A percentile compares a stretch with the other conserved stretches of the same genome.
These are phyloP conservation scores for Albula goreensis DNA, from an alignment of 2,113 vertebrate genomes.

Conservation along the genomic window DNA sequence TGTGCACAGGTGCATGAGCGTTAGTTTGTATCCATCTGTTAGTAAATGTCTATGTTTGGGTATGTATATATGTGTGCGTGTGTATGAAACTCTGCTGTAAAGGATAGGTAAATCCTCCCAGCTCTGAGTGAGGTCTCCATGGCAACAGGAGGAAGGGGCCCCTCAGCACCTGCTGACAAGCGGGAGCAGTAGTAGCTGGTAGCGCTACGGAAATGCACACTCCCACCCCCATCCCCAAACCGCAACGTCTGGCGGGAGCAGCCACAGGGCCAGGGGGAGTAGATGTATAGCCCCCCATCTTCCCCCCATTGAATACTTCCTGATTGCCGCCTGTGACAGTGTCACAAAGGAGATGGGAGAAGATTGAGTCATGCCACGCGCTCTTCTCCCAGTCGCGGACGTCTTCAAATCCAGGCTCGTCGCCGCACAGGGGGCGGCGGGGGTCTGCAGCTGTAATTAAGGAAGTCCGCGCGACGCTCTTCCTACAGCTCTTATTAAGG, in stretches of 20 bases:
- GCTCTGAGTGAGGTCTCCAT: not conserved
- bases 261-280: not conserved
- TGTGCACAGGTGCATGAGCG: not conserved
- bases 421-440: too few species aligned
- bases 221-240: not conserved
- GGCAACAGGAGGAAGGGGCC: constrained; percentile 11
- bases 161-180: not conserved
- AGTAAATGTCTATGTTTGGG: constrained; percentile 4
- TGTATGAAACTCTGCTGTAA: not conserved
- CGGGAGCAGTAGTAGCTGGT: not conserved
- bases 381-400: not conserved
- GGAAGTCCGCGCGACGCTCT: not conserved
- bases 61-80: not conserved
- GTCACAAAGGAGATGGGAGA: not conserved
- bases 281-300: not conserved
- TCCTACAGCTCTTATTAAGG: too few species aligned
- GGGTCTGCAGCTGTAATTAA: not conserved
- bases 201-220: not conserved
- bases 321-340: not conserved
- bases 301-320: not conserved
- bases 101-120: not conserved
- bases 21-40: too few species aligned
- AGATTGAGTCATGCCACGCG: not conserved
- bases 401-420: too few species aligned
- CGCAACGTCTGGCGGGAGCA: too few species aligned